phyloP scores from a whole-genome alignment of 2,888 invertebrate genomes.

The Caenorhabditis sulstoni region DNA sequence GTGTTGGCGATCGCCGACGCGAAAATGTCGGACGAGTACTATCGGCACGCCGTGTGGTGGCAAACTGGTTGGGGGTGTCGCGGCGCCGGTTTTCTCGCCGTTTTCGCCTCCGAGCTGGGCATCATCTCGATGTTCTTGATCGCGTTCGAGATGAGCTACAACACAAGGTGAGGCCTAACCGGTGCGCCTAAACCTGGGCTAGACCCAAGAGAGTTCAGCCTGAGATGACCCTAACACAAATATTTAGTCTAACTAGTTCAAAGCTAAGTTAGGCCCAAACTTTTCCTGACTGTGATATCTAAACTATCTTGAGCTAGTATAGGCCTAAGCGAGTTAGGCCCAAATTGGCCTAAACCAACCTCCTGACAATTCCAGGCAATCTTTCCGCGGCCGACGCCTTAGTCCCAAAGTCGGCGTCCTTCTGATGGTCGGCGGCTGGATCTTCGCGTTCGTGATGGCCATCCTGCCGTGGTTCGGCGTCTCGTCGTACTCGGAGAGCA shows the following conservation, averaged over 20 bases:
- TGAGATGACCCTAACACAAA: too few species aligned
- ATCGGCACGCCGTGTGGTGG: slow-evolving; percentile 96
- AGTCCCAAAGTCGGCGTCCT: slow-evolving; percentile 48
- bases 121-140: slow-evolving; percentile 97
- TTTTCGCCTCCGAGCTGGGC: slow-evolving; percentile 92
- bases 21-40: slow-evolving; percentile 94
- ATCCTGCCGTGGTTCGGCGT: slow-evolving; percentile 91
- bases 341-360: too few species aligned
- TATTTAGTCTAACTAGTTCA: too few species aligned
- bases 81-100: slow-evolving; percentile 93
- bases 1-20: slow-evolving; percentile 96
- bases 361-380: slow-evolving; percentile 82
- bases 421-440: slow-evolving; percentile 81
- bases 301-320: too few species aligned
- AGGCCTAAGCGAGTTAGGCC: too few species aligned
- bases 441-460: slow-evolving; percentile 85
- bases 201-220: too few species aligned
- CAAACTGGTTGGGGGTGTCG: slow-evolving; percentile 92
- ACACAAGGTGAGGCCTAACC: too few species aligned
- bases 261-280: too few species aligned
- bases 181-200: too few species aligned
- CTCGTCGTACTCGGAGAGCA: slow-evolving; percentile 96
- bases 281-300: too few species aligned
- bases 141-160: slow-evolving; percentile 80
- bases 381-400: slow-evolving; percentile 92